Evolutionary conservation across 2,113 vertebrate genomes (phyloP), one percentile per base, ranked within the genome.

Genomic region (Rhinoptilus africanus): DNA sequence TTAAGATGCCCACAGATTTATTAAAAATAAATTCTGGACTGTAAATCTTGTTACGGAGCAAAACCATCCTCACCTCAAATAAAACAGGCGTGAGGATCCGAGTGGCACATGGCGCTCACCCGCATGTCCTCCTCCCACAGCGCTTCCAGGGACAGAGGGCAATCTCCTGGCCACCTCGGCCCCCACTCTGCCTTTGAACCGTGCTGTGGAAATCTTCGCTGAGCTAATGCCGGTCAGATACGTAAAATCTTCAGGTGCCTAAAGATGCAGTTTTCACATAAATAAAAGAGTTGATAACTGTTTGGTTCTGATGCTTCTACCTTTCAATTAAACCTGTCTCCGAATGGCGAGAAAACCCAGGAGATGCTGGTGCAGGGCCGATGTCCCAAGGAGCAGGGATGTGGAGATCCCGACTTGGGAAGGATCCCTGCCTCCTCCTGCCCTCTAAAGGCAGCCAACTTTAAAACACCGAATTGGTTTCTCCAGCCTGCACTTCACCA

Each of bases 21-120:
- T 27, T 30, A 41, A 18, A 24, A 39, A 23, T 9, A n/a, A n/a
- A n/a, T 47, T 45, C 53, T 26, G 39, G 37, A 2, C 14, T 3
- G 10, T 14, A 5, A 3, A 20, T 8, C 34, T 47, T 12, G 28
- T 28, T 14, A 5, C 1, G 3, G 71, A 45, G 26, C 50, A 35
- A 56, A 41, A 9, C 2, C 43, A 13, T 8, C 15, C 2, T 6
- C 12, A 1, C 43, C 47, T 22, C 24, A 15, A 7, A 19, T 3
- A 10, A 14, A 28, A 45, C 24, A 35, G 60, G 51, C 2, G 2
- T 6, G 35, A 6, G 76, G 8, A 16, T 67, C 57, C 4, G 41
- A 23, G 48, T 1, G 24, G 57, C 28, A 6, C 2, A 8, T 16
- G 8, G 37, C 2, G 4, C 6, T 0, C 34, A 14, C 11, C 66